phyloP scores from a whole-genome alignment of 2,888 invertebrate genomes.

The Deroplatys truncata region DNA sequence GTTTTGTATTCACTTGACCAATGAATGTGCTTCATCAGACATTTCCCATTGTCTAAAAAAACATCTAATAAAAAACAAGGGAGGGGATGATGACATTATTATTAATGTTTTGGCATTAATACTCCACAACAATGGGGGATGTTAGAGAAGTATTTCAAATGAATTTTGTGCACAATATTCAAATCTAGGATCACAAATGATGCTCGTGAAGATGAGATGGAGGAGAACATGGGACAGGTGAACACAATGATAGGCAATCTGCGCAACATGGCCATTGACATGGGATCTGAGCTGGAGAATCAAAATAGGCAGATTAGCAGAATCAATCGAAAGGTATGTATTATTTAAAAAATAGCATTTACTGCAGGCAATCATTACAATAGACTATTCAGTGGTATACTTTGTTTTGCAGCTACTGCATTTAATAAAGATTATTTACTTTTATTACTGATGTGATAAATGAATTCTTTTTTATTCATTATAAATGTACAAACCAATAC shows the following conservation, averaged over 20 bases:
- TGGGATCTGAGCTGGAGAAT: conserved; percentile 57
- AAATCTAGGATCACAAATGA: conserved; percentile 57
- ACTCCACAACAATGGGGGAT: not conserved
- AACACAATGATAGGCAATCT: conserved; percentile 61
- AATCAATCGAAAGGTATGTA: conserved; percentile 60
- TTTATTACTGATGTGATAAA: too few relatives aligned
- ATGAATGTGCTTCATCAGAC: not conserved
- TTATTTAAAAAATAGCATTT: not conserved
- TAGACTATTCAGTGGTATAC: not conserved
- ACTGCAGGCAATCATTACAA: not conserved
- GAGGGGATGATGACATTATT: not conserved
- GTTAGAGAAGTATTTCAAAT: not conserved
- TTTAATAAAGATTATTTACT: too few relatives aligned
- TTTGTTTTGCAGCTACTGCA: too few relatives aligned
- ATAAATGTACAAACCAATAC: too few relatives aligned
- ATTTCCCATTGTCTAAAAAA: not conserved
- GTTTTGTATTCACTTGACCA: not conserved
- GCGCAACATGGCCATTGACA: conserved; percentile 63
- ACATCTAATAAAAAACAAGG: not conserved
- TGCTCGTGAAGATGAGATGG: conserved; percentile 63
- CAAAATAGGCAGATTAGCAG: conserved; percentile 58
- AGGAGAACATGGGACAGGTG: conserved; percentile 59
- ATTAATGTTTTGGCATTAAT: not conserved
- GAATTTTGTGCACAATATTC: not conserved
- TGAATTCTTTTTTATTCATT: too few relatives aligned